These are phyloP conservation scores for Balearica regulorum DNA, from an alignment of 2,797 vertebrate species.

Conservation along the genomic window DNA sequence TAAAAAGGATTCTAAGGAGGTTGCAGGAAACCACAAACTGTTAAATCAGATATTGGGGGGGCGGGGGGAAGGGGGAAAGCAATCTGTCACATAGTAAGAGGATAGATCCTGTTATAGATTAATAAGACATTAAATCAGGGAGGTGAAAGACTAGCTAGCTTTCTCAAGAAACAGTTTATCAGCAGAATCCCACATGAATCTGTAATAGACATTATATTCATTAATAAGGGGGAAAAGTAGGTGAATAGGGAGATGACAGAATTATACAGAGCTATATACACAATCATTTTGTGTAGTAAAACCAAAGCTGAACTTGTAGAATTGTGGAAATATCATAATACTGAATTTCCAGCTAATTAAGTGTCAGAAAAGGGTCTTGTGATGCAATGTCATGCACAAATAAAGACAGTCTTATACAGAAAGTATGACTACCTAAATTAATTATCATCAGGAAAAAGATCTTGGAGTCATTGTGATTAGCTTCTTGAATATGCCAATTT, in stretches of 20 bases:
- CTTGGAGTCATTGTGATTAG: not conserved
- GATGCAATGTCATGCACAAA: not conserved
- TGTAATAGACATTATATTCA: not conserved
- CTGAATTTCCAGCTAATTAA: not conserved
- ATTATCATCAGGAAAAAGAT: not conserved
- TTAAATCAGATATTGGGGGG: not conserved
- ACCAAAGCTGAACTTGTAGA: not conserved
- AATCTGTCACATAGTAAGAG: not conserved
- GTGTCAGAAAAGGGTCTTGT: not conserved
- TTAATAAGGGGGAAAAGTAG: not conserved
- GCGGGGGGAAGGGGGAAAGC: accelerated
- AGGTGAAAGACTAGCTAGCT: not conserved
- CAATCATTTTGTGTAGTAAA: not conserved
- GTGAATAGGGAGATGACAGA: not conserved
- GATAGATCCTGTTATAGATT: not conserved
- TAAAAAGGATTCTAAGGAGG: not conserved
- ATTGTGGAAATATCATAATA: not conserved
- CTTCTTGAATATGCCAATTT: not conserved
- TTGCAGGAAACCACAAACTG: not conserved
- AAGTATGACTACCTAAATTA: not conserved
- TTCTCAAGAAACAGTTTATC: not conserved
- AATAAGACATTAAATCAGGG: not conserved
- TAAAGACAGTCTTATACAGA: not conserved
- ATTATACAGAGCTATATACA: not conserved
- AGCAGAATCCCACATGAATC: not conserved